Base-by-base conservation (phyloP, 2,888 invertebrate genomes). In the Caenorhabditis afra region DNA sequence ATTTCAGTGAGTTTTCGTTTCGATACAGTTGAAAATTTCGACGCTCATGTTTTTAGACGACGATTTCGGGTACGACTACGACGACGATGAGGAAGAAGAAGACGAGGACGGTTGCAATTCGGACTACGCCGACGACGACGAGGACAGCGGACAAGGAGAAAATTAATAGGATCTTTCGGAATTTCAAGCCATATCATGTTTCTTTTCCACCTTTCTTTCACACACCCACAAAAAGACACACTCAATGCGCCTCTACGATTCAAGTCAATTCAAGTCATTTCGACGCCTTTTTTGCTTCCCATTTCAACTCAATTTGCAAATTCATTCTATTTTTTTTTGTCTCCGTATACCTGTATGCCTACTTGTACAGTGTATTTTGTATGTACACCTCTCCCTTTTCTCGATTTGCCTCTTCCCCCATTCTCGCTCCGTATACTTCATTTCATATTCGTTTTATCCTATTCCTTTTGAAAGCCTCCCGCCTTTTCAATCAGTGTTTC, bases 1-100 rank as follows among this genome's bases (percentile, higher is more conserved):
- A 97, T 91, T 96, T 96, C 92, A 96, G 96, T 92, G 96, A 96
- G 90, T 68, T n/a, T 49, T 44, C 7, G 53, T 14, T n/a, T 37
- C 29, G 16, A 23, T 16, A 8, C 11, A 16, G 5, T 18, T n/a
- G 29, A 22, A 16, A 14, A 16, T 35, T 29, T 5, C 29, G 29
- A 3, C 29, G 29, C n/a, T 16, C 16, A 11, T 50, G 7, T 35
- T 76, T 83, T n/a, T 62, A 85, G 83, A 85, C 20, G 79, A 85
- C 29, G 83, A 83, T 50, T 57, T 68, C 47, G 62, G 61, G 11
- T 74, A 77, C 44, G 83, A 81, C 41, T 78, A 81, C 58, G 82
- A 84, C 29, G 81, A 84, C 16, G 83, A 88, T 41, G 85, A 87
- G 18, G 81, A 84, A 0, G 74, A 80, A 52, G 87, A 78, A 8